These are phyloP conservation scores for Antigone vipio DNA, from an alignment of 2,113 vertebrate species.

Conservation along the genomic window DNA sequence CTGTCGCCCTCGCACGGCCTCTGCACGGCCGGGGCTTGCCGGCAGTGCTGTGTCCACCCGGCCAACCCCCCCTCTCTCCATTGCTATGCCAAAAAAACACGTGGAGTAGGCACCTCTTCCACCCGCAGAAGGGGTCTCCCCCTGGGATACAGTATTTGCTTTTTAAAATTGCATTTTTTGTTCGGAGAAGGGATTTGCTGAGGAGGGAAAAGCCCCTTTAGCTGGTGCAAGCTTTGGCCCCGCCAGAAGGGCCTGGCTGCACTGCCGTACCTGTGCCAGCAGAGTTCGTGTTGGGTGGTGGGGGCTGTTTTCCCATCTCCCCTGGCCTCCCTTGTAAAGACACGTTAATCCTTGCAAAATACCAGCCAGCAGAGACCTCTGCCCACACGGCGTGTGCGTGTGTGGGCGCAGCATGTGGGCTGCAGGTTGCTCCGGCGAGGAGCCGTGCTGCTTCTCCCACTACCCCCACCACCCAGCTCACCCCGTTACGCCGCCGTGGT, in stretches of 20 bases:
- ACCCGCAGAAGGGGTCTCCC: background rate
- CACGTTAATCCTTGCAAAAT: background rate
- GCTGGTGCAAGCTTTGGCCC: background rate
- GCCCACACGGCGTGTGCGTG: fast-evolving
- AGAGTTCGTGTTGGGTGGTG: background rate
- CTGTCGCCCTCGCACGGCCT: background rate
- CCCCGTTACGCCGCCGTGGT: fast-evolving
- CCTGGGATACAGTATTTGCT: background rate
- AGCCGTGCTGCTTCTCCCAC: background rate
- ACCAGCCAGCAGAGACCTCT: background rate
- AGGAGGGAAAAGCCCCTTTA: background rate
- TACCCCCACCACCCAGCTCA: background rate
- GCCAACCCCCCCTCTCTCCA: fast-evolving
- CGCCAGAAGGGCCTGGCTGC: background rate
- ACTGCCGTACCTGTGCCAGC: background rate
- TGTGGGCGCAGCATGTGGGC: background rate
- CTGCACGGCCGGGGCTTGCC: background rate
- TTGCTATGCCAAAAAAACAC: background rate
- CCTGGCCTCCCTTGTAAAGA: background rate
- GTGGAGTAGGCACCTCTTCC: background rate
- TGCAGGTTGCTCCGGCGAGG: background rate
- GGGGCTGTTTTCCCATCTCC: background rate
- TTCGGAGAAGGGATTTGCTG: background rate
- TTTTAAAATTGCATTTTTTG: background rate
- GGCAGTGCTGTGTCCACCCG: background rate